Conservation (phyloP, 2,797 vertebrate genomes). For the Decapterus maruadsi region DNA sequence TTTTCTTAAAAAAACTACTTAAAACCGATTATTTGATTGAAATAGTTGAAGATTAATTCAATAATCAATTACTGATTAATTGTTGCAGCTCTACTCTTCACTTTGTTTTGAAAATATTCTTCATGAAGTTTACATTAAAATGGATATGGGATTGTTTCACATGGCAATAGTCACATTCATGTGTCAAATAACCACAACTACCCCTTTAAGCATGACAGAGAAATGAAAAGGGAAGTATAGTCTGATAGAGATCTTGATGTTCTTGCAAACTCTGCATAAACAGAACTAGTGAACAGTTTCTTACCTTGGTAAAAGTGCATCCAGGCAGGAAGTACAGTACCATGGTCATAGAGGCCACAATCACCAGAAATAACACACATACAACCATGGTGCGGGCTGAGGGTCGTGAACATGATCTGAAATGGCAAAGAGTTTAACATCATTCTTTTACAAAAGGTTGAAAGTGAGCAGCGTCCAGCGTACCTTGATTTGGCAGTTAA, state of each 20-base stretch:
- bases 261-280: neutral
- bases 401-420: constrained; percentile 86
- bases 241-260: neutral
- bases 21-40: no score
- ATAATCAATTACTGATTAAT: no score
- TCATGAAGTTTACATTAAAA: no score
- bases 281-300: constrained; percentile 7
- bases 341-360: constrained; percentile 89
- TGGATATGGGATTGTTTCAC: no score
- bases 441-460: neutral
- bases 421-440: constrained; percentile 13
- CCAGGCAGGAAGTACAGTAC: constrained; percentile 92
- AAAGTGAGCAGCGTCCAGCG: neutral
- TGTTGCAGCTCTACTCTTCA: no score
- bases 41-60: no score
- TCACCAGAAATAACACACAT: constrained; percentile 88
- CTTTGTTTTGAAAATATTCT: no score
- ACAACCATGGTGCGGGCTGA: constrained; percentile 87
- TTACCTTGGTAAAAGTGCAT: constrained; percentile 95
- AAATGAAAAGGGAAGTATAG: neutral
- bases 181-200: no score
- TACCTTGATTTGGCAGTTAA: neutral
- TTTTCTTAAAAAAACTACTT: no score
- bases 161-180: no score
- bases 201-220: neutral